Base-by-base conservation (phyloP, 2,113 vertebrate species). In the Caranx melampygus region DNA sequence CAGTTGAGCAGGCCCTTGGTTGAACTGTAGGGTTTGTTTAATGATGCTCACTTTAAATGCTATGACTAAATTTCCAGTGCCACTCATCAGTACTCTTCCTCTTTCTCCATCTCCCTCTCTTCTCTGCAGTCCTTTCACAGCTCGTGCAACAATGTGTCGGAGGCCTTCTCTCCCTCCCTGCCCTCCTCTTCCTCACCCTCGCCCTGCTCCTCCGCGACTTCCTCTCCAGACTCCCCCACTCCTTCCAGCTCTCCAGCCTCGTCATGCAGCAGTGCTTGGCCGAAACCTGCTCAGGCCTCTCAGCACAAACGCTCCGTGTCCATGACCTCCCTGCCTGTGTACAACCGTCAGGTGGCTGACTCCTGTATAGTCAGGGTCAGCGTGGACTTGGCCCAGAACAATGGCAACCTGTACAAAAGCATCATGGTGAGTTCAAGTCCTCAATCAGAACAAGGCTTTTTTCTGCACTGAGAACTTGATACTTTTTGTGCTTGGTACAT, bases 381-480 rank as follows among this genome's bases (percentile, higher is more conserved):
- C 87, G 90, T 97, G 16, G 87, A 95, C 52, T 88, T 92, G 2
- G 82, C 93, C 6, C 88, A 75, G 16, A 92, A 92, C 89, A 95
- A 95, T 0, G 96, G 96, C 6, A 97, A 97, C 93, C 91, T 97
- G 70, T 97, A 97, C 78, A 96, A 95, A 78, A 97, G 96, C 91
- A 96, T 97, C 77, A 69, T 97, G 96, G 96, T 97, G 84, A 94
- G 96, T 83, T 66, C 8, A 0, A 1, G 4, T 18, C 3, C 9
- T 59, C 40, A 34, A 26, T 26, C n/a, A n/a, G n/a, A n/a, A n/a
- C n/a, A n/a, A n/a, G n/a, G n/a, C n/a, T n/a, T n/a, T n/a, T n/a
- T n/a, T 26, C 26, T 26, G 26, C 26, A 26, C 1, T 26, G 26
- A 26, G 26, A 26, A 26, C 26, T 26, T 26, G 26, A 26, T 26